Conservation (phyloP, 2,888 invertebrate species). For the Villa cingulata region DNA sequence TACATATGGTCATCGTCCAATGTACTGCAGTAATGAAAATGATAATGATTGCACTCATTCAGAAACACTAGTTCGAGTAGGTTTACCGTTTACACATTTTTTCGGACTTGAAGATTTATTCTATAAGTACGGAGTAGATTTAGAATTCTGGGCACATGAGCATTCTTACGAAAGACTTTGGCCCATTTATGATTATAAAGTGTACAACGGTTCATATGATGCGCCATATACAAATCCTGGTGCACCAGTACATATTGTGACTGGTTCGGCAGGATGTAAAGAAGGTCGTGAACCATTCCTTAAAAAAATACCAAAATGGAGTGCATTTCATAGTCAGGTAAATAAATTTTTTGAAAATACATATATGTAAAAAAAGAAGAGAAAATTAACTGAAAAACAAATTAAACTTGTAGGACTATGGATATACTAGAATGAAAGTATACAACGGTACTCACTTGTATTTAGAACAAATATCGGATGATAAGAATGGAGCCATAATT, state of each 20-base stretch:
- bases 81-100: slow-evolving; percentile 48
- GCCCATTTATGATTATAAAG: slow-evolving; percentile 78
- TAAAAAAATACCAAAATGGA: slow-evolving; percentile 50
- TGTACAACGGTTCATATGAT: slow-evolving; percentile 45
- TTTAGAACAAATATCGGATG: slow-evolving; percentile 75
- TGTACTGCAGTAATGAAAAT: slow-evolving; percentile 81
- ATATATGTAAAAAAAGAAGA: not conserved
- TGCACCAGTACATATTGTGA: slow-evolving; percentile 84
- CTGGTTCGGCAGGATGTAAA: slow-evolving; percentile 78
- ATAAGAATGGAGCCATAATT: slow-evolving; percentile 49
- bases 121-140: slow-evolving; percentile 78
- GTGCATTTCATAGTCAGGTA: slow-evolving; percentile 60
- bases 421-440: slow-evolving; percentile 72
- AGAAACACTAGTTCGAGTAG: slow-evolving; percentile 50
- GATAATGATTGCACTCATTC: slow-evolving; percentile 62
- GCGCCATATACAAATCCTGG: slow-evolving; percentile 45
- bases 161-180: slow-evolving; percentile 94
- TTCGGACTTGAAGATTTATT: slow-evolving; percentile 75
- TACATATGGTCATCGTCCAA: slow-evolving; percentile 72
- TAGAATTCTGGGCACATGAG: slow-evolving; percentile 94
- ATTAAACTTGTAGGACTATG: slow-evolving; percentile 53
- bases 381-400: not conserved
- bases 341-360: not conserved
- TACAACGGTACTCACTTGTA: slow-evolving; percentile 74
- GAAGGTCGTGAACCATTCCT: slow-evolving; percentile 70